These are phyloP conservation scores for Himalopsyche kuldschensis DNA, from an alignment of 2,888 invertebrate species.

Conservation along the genomic window DNA sequence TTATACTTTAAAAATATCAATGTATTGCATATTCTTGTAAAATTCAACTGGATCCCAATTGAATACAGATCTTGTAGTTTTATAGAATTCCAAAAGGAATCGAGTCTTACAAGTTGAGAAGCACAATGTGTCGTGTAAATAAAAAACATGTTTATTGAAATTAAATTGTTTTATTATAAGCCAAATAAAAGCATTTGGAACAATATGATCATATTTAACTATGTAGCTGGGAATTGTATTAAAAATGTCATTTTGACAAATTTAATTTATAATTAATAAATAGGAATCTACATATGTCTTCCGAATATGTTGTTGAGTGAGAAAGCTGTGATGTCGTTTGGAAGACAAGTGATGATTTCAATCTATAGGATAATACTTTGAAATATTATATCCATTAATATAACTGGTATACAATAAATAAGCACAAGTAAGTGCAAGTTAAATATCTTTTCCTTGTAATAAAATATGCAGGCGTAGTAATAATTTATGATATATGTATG, in stretches of 20 bases:
- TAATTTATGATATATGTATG: neutral
- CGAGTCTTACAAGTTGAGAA: no score
- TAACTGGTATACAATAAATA: neutral
- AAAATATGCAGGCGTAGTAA: neutral
- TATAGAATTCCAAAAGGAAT: no score
- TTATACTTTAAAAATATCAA: no score
- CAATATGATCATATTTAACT: neutral
- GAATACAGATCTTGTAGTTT: no score
- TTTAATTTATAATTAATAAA: neutral
- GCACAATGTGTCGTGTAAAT: neutral
- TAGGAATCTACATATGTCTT: neutral
- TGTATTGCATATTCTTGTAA: no score
- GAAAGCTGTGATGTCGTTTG: slow-evolving; percentile 22
- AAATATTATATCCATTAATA: neutral
- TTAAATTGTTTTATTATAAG: slow-evolving; percentile 17
- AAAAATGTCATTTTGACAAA: neutral
- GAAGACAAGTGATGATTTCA: neutral
- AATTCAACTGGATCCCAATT: no score
- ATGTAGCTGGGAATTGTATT: neutral
- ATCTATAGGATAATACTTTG: neutral
- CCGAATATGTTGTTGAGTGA: slow-evolving; percentile 3
- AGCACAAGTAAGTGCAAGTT: neutral
- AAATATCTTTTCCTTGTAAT: neutral
- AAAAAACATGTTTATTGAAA: neutral
- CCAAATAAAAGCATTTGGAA: slow-evolving; percentile 29